Evolutionary conservation across 2,797 vertebrate species (phyloP), one percentile per base, ranked within the genome.

Genomic region (Echiichthys vipera): DNA sequence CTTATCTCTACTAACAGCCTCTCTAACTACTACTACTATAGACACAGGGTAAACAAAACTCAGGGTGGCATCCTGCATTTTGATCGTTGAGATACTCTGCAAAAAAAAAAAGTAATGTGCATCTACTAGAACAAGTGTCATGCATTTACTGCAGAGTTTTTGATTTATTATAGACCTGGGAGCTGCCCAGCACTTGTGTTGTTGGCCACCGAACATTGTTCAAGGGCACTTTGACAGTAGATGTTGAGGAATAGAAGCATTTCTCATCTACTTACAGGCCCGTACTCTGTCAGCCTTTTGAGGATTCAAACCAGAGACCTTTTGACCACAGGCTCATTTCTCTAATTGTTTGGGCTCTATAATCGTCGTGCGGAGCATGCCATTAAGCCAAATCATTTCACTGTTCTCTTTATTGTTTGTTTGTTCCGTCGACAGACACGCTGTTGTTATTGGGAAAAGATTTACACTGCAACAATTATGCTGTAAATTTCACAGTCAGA

Each of bases 81-180:
- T 79, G 79, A 89, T 87, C 20, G 64, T 84, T 4, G 57, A 71
- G 77, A 75, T 54, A 57, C 57, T 80, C 46, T 2, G 71, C 36
- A 36, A 54, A 45, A 56, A 55, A 40, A 56, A 49, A 69, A 84
- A 69, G 73, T 85, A 88, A 91, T 87, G 87, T 86, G 85, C 86
- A 77, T 90, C 88, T 89, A 74, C 65, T 66, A 79, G 84, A 85
- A 88, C 85, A 83, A 87, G 88, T 90, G 86, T 88, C 85, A 81
- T 55, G 79, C 86, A 80, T 91, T 90, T 90, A 84, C 88, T 89
- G 90, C 89, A 86, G 89, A 83, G 83, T 76, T 90, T 88, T 80
- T 90, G 87, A 92, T 91, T 91, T 89, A 91, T 92, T 84, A 85
- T 74, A 84, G 87, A 88, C 84, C 86, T 88, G 87, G 90, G 89